Evolutionary conservation across 2,888 invertebrate genomes (phyloP).

Genomic region (Mesorhabditis spiculigera): DNA sequence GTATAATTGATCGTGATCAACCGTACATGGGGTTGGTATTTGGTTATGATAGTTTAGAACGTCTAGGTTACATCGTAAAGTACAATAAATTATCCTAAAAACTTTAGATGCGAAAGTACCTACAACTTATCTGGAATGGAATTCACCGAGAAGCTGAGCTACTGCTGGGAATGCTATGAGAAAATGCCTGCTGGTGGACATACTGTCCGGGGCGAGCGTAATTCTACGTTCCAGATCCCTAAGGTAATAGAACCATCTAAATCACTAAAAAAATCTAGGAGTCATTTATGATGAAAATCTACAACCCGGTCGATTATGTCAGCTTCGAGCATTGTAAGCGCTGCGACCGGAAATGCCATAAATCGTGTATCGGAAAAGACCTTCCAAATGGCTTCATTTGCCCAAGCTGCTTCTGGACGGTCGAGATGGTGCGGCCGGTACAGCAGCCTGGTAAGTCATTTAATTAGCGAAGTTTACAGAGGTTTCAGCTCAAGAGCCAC

Average conservation of each 20-base stretch:
- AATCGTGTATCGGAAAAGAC: too few relatives aligned
- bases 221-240: slow-evolving; percentile 78
- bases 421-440: too few relatives aligned
- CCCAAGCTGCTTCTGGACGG: too few relatives aligned
- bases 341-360: too few relatives aligned
- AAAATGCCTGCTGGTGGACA: slow-evolving; percentile 97
- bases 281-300: too few relatives aligned
- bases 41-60: not conserved
- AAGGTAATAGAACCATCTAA: slow-evolving; percentile 58
- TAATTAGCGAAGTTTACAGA: too few relatives aligned
- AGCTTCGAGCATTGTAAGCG: too few relatives aligned
- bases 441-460: too few relatives aligned
- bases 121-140: slow-evolving; percentile 38
- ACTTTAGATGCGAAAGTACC: slow-evolving; percentile 31
- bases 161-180: slow-evolving; percentile 98
- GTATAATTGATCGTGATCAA: slow-evolving; percentile 93
- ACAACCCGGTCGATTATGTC: too few relatives aligned
- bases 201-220: slow-evolving; percentile 91
- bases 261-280: slow-evolving; percentile 57
- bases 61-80: not conserved
- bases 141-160: slow-evolving; percentile 90
- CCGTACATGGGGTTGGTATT: slow-evolving; percentile 73
- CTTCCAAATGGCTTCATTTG: too few relatives aligned
- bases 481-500: too few relatives aligned
- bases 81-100: not conserved